phyloP scores from a whole-genome alignment of 2,797 vertebrate genomes.

The Artibeus lituratus region DNA sequence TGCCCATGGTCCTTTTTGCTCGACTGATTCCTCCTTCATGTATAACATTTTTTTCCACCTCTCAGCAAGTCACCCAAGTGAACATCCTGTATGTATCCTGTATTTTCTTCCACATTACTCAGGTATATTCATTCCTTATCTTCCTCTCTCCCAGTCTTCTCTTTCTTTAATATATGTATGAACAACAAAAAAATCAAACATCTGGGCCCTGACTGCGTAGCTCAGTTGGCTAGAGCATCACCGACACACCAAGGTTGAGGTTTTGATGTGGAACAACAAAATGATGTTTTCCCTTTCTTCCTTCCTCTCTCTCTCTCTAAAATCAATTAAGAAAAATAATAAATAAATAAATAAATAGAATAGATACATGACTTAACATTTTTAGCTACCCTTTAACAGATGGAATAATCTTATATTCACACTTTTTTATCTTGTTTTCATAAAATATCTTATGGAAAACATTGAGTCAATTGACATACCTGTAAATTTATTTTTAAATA shows the following conservation, averaged over 20 bases:
- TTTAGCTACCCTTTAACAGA: background rate
- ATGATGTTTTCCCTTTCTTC: background rate
- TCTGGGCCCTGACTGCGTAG: background rate
- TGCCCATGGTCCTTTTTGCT: background rate
- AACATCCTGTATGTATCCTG: background rate
- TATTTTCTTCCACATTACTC: background rate
- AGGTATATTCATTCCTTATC: background rate
- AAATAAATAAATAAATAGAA: background rate
- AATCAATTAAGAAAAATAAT: background rate
- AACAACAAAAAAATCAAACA: background rate
- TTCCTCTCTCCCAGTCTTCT: background rate
- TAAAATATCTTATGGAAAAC: background rate
- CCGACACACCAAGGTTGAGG: background rate
- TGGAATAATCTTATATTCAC: background rate
- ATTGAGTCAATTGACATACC: background rate
- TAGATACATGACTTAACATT: background rate
- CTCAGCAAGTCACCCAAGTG: background rate
- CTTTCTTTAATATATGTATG: background rate
- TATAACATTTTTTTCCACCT: fast-evolving
- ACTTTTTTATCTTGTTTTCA: background rate
- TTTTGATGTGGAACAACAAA: background rate
- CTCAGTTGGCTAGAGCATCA: background rate
- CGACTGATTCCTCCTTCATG: background rate
- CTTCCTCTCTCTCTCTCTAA: background rate
- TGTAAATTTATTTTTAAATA: background rate